A percentile compares a stretch with the other conserved stretches of the same genome.
These are phyloP conservation scores for Cyclura pinguis DNA, from an alignment of 2,797 vertebrate genomes.

Conservation along the genomic window DNA sequence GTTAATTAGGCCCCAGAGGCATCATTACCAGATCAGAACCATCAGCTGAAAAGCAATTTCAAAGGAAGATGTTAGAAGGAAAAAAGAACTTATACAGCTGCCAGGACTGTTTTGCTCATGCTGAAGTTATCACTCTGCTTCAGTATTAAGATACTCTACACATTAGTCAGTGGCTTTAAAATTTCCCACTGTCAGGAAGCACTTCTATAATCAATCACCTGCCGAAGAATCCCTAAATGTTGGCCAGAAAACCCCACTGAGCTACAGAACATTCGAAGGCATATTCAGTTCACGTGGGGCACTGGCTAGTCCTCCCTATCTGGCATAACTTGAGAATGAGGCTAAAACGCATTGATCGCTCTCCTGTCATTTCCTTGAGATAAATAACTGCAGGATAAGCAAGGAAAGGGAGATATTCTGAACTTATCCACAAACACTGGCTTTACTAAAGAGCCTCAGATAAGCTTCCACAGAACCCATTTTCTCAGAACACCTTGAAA, in stretches of 20 bases:
- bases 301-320: no score
- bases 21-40: slow-evolving; percentile 36
- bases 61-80: slow-evolving; percentile 11
- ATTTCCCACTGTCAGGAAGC: neutral
- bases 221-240: neutral
- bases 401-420: neutral
- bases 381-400: neutral
- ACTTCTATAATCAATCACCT: neutral
- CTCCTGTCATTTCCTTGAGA: neutral
- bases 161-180: neutral
- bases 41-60: slow-evolving; percentile 26
- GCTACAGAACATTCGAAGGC: neutral
- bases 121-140: neutral
- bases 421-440: neutral
- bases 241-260: neutral
- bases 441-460: neutral
- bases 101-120: neutral
- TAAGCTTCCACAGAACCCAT: neutral
- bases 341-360: neutral
- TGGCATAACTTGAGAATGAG: neutral
- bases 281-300: no score
- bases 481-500: neutral
- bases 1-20: slow-evolving; percentile 41
- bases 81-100: neutral
- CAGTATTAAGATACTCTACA: neutral